Base-by-base conservation (phyloP, 1,140 invertebrate genomes). In the Zaprionus davidi region DNA sequence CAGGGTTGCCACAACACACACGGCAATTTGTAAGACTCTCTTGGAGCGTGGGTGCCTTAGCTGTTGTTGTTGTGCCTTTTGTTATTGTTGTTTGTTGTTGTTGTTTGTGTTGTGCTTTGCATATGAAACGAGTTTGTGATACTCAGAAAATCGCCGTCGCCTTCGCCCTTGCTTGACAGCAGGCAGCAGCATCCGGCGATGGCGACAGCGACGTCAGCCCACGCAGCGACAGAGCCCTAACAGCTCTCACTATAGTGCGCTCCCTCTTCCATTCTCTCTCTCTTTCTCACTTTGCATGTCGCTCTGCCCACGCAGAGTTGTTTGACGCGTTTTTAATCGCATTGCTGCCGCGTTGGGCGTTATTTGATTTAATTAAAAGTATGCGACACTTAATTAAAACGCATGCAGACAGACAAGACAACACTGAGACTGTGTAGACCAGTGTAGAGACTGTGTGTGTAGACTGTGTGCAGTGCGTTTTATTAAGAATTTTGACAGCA, bases 371-470 rank as follows among this genome's bases (percentile, higher is more conserved):
- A 83, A 83, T 83, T 83, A 83, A 83, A 83, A 83, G 72, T 83
- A 83, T 80, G 81, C 81, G 81, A 84, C 81, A 86, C 79, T 86
- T 86, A 86, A 86, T 86, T 86, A 86, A 86, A 86, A 86, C 73
- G 82, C 83, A 83, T 83, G 81, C 81, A 83, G 81, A 76, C 82
- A 74, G 28, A 53, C 22, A 62, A 31, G 55, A 67, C 63, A 74
- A 74, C 69, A 75, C 46, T 55, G 31, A 17, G 28, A 26, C 24
- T 49, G 24, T n/a, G 13, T 49, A 34, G 13, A 17, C n/a, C 24
- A 26, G 53, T 24, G 6, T 57, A 26, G n/a, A 20, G 17, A 26
- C 24, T 26, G 24, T 9, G 17, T 24, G 31, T 34, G 31, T 34
- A 34, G 9, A 11, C 9, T 11, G 31, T 36, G 53, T 22, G 28